Conservation (phyloP, 2,113 vertebrate genomes). For the Pachycephala philippinensis region DNA sequence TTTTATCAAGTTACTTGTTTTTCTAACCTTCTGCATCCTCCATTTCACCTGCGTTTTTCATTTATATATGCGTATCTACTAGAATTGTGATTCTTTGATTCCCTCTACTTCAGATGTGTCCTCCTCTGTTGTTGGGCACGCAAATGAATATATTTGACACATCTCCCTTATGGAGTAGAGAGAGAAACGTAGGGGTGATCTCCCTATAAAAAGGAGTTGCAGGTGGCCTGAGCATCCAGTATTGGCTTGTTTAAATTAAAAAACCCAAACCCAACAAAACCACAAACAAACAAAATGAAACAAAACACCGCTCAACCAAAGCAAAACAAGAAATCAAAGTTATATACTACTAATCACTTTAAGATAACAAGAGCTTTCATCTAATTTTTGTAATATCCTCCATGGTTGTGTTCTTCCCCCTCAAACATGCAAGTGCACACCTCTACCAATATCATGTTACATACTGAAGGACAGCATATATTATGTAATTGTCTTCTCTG, state of each 20-base stretch:
- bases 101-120: background rate
- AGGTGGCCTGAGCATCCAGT: background rate
- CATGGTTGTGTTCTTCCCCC: background rate
- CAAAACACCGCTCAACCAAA: background rate
- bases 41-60: background rate
- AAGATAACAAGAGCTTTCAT: background rate
- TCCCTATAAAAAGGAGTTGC: background rate
- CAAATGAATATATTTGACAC: background rate
- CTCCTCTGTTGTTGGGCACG: background rate
- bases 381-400: background rate
- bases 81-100: background rate
- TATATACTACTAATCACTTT: background rate
- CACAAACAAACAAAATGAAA: background rate
- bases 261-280: background rate
- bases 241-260: background rate
- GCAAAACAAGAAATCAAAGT: background rate
- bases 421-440: background rate
- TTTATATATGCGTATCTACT: background rate
- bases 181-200: background rate
- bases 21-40: background rate
- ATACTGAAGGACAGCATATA: background rate
- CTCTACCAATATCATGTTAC: background rate
- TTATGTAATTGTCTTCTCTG: background rate
- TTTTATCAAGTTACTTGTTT: background rate
- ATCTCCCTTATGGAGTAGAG: background rate